Evolutionary conservation across 2,888 invertebrate species (phyloP).

Genomic region (Euproctis similis): DNA sequence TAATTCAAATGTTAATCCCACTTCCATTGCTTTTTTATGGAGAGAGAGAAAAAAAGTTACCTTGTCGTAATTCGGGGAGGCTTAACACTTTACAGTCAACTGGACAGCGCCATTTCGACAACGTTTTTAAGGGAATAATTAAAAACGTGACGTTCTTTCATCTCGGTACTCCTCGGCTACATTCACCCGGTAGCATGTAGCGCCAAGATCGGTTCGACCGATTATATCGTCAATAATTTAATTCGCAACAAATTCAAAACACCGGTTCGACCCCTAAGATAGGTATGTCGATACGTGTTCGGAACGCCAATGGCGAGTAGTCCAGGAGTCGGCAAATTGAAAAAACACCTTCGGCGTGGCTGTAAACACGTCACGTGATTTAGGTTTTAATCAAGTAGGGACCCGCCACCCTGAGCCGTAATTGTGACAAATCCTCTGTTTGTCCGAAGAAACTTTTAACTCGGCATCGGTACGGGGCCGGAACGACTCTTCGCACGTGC

Average conservation of each 20-base stretch:
- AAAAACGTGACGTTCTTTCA: conserved; percentile 57
- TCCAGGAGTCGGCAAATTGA: conserved; percentile 72
- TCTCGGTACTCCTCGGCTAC: conserved; percentile 24
- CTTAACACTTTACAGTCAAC: conserved; percentile 46
- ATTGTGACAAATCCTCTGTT: conserved; percentile 77
- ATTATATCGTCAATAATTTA: conserved; percentile 74
- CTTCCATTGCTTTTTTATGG: conserved; percentile 64
- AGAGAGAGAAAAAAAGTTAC: conserved; percentile 39
- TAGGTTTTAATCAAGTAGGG: conserved; percentile 77
- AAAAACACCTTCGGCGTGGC: conserved; percentile 73
- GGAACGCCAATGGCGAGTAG: conserved; percentile 69
- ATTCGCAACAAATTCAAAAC: conserved; percentile 74
- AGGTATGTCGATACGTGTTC: conserved; percentile 68
- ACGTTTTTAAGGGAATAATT: conserved; percentile 66
- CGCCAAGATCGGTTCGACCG: conserved; percentile 46
- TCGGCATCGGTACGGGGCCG: conserved; percentile 59
- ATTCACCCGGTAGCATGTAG: conserved; percentile 19
- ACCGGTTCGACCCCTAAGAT: conserved; percentile 62
- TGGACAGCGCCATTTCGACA: too few species aligned
- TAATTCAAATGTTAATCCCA: conserved; percentile 75
- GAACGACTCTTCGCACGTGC: conserved; percentile 71
- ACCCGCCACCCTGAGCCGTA: conserved; percentile 69
- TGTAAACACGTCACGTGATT: conserved; percentile 77
- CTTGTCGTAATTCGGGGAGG: conserved; percentile 49
- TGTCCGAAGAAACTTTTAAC: conserved; percentile 75